phyloP scores from a whole-genome alignment of 1,140 invertebrate genomes.

The Anastrepha obliqua region DNA sequence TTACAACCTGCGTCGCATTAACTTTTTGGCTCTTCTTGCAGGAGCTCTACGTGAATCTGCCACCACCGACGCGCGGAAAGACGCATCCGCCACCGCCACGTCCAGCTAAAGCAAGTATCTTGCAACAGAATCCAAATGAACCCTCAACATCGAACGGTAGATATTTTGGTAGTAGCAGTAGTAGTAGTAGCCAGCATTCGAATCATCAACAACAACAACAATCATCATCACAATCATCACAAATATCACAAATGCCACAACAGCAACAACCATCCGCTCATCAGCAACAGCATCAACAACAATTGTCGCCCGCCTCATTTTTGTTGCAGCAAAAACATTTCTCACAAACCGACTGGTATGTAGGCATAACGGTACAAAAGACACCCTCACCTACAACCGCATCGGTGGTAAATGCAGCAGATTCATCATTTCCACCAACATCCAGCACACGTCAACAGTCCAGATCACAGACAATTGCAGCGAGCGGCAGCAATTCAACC shows the following conservation, averaged over 20 bases:
- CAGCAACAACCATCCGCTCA: constrained; percentile 56
- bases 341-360: constrained; percentile 72
- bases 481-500: neutral
- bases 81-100: constrained; percentile 69
- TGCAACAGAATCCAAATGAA: constrained; percentile 57
- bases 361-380: constrained; percentile 68
- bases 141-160: constrained; percentile 51
- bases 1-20: neutral
- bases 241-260: constrained; percentile 60
- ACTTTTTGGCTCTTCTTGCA: constrained; percentile 50
- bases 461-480: neutral
- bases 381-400: constrained; percentile 54
- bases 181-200: constrained; percentile 39
- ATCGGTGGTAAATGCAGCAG: constrained; percentile 35
- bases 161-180: constrained; percentile 43
- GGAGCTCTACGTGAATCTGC: constrained; percentile 73
- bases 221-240: constrained; percentile 41
- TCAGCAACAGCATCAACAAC: constrained; percentile 25
- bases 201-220: constrained; percentile 56
- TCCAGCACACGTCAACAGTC: neutral
- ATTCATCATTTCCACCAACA: constrained; percentile 29
- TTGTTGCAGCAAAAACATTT: constrained; percentile 64
- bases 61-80: constrained; percentile 67
- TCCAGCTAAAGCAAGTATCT: constrained; percentile 72
- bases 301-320: constrained; percentile 47